Conservation (phyloP, 2,888 invertebrate species). For the Nesidiocoris tenuis region DNA sequence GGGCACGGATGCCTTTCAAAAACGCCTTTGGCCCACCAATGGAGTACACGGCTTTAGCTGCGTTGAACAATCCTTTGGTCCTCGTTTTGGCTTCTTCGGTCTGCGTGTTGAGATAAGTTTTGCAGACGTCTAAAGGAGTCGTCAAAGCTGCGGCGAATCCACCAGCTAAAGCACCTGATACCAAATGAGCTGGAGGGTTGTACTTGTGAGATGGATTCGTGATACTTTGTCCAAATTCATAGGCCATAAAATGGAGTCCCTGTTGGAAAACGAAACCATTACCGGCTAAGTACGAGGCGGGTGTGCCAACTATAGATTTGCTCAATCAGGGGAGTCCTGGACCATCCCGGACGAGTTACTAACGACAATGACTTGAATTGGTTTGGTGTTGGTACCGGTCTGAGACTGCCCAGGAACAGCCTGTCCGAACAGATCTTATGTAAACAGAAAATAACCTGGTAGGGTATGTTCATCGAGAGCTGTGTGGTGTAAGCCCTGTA, state of each 20-base stretch:
- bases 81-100: background rate
- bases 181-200: constrained; percentile 60
- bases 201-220: constrained; percentile 58
- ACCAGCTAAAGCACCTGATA: constrained; percentile 61
- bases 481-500: constrained; percentile 60
- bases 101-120: constrained; percentile 65
- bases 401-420: no score
- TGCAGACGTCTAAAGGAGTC: constrained; percentile 67
- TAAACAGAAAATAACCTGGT: no score
- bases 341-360: no score
- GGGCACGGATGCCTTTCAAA: constrained; percentile 81
- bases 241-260: constrained; percentile 58
- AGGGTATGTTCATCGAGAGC: constrained; percentile 65
- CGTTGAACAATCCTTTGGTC: constrained; percentile 69
- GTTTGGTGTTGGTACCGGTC: no score
- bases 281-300: no score
- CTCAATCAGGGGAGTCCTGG: no score
- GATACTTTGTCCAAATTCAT: constrained; percentile 55
- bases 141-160: constrained; percentile 63
- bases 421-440: no score
- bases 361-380: no score
- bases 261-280: constrained; percentile 67
- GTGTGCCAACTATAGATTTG: no score
- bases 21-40: constrained; percentile 80
- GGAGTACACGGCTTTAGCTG: constrained; percentile 69